Conservation (phyloP, 1,140 invertebrate genomes). For the Drosophila equinoxialis region DNA sequence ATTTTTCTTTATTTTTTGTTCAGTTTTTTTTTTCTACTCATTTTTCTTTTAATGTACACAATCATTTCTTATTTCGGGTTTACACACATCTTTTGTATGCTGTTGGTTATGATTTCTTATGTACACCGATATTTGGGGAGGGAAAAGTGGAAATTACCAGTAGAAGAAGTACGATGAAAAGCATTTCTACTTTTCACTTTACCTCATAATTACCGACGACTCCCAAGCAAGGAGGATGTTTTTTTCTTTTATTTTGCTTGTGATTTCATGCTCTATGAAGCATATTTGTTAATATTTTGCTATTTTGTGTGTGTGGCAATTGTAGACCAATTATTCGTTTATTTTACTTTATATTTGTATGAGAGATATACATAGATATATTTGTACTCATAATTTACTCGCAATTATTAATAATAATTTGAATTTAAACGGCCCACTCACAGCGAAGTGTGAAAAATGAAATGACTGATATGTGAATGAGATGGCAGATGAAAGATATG, state of each 20-base stretch:
- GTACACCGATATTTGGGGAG: slow-evolving; percentile 9
- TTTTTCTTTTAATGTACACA: slow-evolving; percentile 67
- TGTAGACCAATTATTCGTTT: slow-evolving; percentile 38
- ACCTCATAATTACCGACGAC: neutral
- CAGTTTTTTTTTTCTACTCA: slow-evolving; percentile 7
- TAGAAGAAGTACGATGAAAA: slow-evolving; percentile 37
- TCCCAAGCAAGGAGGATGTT: slow-evolving; percentile 19
- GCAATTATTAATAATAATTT: slow-evolving; percentile 5
- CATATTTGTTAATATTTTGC: slow-evolving; percentile 80
- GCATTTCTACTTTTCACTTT: slow-evolving; percentile 67
- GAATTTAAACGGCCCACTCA: slow-evolving; percentile 18
- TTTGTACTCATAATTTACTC: neutral
- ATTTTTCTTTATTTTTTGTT: slow-evolving; percentile 43
- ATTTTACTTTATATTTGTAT: slow-evolving; percentile 29
- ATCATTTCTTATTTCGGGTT: slow-evolving; percentile 64
- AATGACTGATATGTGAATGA: no score
- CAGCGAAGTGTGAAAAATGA: no score
- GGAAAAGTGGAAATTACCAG: slow-evolving; percentile 39
- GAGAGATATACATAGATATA: no score
- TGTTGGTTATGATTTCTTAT: slow-evolving; percentile 47
- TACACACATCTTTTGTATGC: slow-evolving; percentile 27
- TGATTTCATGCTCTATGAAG: slow-evolving; percentile 77
- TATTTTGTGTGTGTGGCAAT: slow-evolving; percentile 29
- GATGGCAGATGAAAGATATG: no score
- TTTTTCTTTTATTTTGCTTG: slow-evolving; percentile 9